Percentiles rank a stretch among this genome's conserved stretches.
phyloP scores from a whole-genome alignment of 1,140 invertebrate genomes.

The Daktulosphaira vitifoliae region DNA sequence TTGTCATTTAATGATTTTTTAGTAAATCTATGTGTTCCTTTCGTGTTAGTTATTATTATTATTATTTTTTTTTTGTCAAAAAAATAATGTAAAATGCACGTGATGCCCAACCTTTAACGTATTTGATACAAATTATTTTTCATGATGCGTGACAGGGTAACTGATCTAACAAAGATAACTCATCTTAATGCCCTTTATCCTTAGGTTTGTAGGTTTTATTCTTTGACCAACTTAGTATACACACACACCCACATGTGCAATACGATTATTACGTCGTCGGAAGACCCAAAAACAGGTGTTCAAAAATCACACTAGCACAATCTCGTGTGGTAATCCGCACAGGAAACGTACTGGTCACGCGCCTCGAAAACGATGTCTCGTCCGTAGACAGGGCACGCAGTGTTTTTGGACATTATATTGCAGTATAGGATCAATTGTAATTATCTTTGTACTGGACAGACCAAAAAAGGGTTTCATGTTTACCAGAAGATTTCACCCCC shows the following conservation, averaged over 20 bases:
- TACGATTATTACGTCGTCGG: constrained; percentile 19
- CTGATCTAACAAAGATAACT: too few relatives aligned
- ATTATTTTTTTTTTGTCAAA: too few relatives aligned
- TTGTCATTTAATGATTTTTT: too few relatives aligned
- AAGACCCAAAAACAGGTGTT: constrained; percentile 28
- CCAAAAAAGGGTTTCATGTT: too few relatives aligned
- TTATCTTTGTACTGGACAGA: background rate
- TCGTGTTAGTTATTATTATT: too few relatives aligned
- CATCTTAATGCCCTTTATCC: too few relatives aligned
- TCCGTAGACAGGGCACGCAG: background rate
- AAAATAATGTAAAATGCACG: too few relatives aligned
- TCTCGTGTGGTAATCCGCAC: constrained; percentile 25
- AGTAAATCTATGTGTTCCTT: too few relatives aligned
- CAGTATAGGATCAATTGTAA: constrained; percentile 8
- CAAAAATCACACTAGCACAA: constrained; percentile 29
- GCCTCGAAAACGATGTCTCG: background rate
- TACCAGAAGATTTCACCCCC: too few relatives aligned
- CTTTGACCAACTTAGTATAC: background rate
- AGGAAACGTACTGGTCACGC: constrained; percentile 30
- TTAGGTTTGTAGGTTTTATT: background rate
- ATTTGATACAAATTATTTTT: too few relatives aligned
- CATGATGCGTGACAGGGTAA: too few relatives aligned
- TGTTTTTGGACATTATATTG: constrained; percentile 15
- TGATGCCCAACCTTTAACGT: too few relatives aligned
- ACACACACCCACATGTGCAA: background rate